A percentile compares a stretch with the other conserved stretches of the same genome.
These are phyloP conservation scores for Agonopterix heracliana DNA, from an alignment of 2,888 invertebrate species.

Conservation along the genomic window DNA sequence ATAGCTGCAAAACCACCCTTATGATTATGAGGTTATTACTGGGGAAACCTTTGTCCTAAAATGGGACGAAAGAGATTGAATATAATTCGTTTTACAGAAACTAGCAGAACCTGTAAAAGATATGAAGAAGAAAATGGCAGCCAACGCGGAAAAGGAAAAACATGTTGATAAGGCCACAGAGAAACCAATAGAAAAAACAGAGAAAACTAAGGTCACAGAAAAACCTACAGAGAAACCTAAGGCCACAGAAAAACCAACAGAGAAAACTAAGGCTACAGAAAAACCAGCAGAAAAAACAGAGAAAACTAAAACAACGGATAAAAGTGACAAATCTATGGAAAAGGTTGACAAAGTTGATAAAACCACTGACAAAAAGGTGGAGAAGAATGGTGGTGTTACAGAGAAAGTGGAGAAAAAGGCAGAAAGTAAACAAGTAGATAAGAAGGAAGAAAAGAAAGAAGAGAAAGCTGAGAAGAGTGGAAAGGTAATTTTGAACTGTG, in stretches of 20 bases:
- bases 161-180: slow-evolving; percentile 36
- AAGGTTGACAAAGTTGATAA: slow-evolving; percentile 24
- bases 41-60: too few species aligned
- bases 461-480: slow-evolving; percentile 36
- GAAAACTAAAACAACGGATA: slow-evolving; percentile 26
- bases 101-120: slow-evolving; percentile 59
- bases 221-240: slow-evolving; percentile 25
- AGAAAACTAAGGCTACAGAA: slow-evolving; percentile 26
- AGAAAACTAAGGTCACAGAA: slow-evolving; percentile 25
- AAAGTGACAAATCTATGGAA: slow-evolving; percentile 1
- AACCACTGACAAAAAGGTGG: slow-evolving; percentile 15
- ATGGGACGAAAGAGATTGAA: too few species aligned
- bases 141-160: slow-evolving; percentile 61
- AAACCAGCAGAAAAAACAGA: slow-evolving; percentile 34
- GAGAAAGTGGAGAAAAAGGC: slow-evolving; percentile 21
- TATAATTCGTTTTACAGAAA: slow-evolving; percentile 25
- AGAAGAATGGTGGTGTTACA: slow-evolving; percentile 14
- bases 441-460: slow-evolving; percentile 16
- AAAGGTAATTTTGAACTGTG: slow-evolving; percentile 35
- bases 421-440: slow-evolving; percentile 20
- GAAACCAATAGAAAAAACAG: slow-evolving; percentile 32
- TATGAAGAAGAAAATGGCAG: slow-evolving; percentile 67
- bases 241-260: slow-evolving; percentile 21
- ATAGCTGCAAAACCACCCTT: too few species aligned
- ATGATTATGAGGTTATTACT: too few species aligned